A percentile compares a stretch with the other conserved stretches of the same genome.
Conservation (phyloP, 2,113 vertebrate species). For the Centropus bengalensis region DNA sequence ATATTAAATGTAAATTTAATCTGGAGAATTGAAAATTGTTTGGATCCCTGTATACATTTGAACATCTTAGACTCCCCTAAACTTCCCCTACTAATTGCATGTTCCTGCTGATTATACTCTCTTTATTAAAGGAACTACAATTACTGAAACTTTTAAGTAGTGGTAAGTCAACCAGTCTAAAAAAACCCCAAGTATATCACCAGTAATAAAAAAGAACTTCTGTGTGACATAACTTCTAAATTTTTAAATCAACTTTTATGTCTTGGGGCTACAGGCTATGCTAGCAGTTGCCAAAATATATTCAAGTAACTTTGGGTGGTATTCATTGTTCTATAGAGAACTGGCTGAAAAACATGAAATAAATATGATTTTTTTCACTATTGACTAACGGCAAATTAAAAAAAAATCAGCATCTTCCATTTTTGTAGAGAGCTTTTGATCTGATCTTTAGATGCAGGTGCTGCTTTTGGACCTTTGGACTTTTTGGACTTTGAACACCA, state of each 20-base stretch:
- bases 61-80: background rate
- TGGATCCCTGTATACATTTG: background rate
- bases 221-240: background rate
- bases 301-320: background rate
- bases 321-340: background rate
- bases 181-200: background rate
- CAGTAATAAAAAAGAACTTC: background rate
- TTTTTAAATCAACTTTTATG: background rate
- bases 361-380: background rate
- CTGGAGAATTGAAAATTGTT: background rate
- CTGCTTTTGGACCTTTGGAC: background rate
- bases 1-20: background rate
- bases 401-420: background rate
- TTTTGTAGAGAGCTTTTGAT: background rate
- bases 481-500: background rate
- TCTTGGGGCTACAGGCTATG: background rate
- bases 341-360: background rate
- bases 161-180: background rate
- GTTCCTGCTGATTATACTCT: rapidly evolving
- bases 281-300: background rate
- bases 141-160: background rate
- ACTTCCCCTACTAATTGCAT: background rate
- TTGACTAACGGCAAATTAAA: background rate
- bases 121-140: background rate
- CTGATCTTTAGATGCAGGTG: background rate